Evolutionary conservation across 2,113 vertebrate species (phyloP).

Genomic region (Turdus rufiventris): DNA sequence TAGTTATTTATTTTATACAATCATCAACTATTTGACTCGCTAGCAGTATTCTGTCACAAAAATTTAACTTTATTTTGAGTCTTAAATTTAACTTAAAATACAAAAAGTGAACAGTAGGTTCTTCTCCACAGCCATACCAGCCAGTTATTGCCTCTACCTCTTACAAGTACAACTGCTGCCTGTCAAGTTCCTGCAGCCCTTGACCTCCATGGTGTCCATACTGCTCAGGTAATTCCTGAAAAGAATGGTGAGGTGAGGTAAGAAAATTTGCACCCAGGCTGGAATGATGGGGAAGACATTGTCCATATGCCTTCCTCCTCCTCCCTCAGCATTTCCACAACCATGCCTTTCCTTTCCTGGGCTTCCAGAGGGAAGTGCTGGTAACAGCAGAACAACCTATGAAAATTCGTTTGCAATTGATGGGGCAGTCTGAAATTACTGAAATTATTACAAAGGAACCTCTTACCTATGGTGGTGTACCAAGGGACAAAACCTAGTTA

Average conservation of each 20-base stretch:
- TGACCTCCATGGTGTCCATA: accelerated
- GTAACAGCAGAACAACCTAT: not conserved
- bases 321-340: not conserved
- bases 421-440: not conserved
- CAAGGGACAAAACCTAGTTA: not conserved
- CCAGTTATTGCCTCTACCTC: not conserved
- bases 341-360: not conserved
- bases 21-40: not conserved
- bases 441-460: not conserved
- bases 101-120: not conserved
- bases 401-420: not conserved
- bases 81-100: not conserved
- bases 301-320: not conserved
- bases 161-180: not conserved
- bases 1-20: not conserved
- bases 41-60: not conserved
- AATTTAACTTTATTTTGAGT: not conserved
- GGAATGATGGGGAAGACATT: accelerated
- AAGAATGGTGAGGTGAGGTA: not conserved
- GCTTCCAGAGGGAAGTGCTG: not conserved
- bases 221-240: not conserved
- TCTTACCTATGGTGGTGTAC: not conserved
- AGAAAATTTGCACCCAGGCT: not conserved
- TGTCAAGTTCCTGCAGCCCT: accelerated
- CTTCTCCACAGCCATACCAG: not conserved